Base-by-base conservation (phyloP, 2,797 vertebrate genomes). In the Sebastes itinus region DNA sequence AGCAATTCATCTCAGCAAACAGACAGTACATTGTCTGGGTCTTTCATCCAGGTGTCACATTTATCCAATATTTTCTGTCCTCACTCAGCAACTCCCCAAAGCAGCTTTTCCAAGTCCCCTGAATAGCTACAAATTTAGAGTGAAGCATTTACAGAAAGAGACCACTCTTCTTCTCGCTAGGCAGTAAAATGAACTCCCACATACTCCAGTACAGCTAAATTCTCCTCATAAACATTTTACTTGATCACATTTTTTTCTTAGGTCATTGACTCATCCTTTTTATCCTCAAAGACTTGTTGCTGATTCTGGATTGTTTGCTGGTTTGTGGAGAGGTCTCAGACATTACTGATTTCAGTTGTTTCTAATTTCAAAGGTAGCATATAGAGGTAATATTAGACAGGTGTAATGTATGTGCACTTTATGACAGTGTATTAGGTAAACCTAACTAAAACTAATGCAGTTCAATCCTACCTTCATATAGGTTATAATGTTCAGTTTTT, bases 81-180 rank as follows among this genome's bases (percentile, higher is more conserved):
- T 80, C 74, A 65, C 60, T 82, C 74, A 65, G 71, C 56, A 80
- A 27, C 56, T 79, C 67, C 69, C 61, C 11, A 62, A 67, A 85
- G 71, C 49, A 4, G 12, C 58, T 75, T 87, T 75, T 72, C 54
- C 28, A 80, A 85, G 67, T 87, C 73, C 33, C 63, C 42, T 58
- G 42, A 80, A 78, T 52, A 56, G 32, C 72, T 27, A 25, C 55
- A 85, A 33, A 83, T 78, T 72, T 55, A 13, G 56, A 82, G 32
- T 38, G 62, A 78, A 78, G 61, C 35, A 72, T 35, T 81, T 73
- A 10, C 42, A 77, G 46, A 71, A 27, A 78, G 38, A 80, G 52
- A 72, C 32, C 35, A n/a, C 42, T 75, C 67, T 77, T 75, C 63
- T 74, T 84, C 42, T 76, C 22, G 11, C 22, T 49, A 33, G 58